Evolutionary conservation across 2,888 invertebrate genomes (phyloP), one percentile per base, ranked within the genome.

Genomic region (Julus scanicus): DNA sequence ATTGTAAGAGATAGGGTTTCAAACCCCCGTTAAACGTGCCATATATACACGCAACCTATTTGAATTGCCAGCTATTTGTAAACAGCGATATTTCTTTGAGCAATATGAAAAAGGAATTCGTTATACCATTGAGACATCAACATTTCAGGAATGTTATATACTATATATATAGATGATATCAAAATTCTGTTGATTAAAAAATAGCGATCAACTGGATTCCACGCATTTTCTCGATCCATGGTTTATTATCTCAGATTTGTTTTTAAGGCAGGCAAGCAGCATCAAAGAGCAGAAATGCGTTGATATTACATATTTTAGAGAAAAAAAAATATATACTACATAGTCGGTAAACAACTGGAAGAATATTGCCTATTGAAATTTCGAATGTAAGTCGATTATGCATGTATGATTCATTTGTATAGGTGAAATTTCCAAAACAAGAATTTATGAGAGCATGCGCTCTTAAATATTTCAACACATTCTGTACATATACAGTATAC

Each of bases 381-480:
- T 20, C 71, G 4, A 29, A 29, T 29, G 0, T 29, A 29, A 29
- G 15, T 29, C 29, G 29, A 29, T 29, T 63, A 63, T 63, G 20
- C 20, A 20, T 15, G 1, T 63, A 29, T 48, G 11, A 6, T 48
- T 1, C 48, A 48, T 48, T 11, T 13, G 11, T 53, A 4, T 20
- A 63, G 63, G 63, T 63, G 63, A 20, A 63, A 20, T 63, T 63
- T n/a, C 20, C n/a, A 63, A 63, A 63, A 63, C 63, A 63, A 63
- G 20, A 63, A 29, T 29, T 29, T 29, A 44, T 44, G 44, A 29
- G 29, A 29, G 17, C 17, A 63, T 63, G n/a, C 71, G 20, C 29
- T 71, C 71, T 6, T 71, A 63, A 63, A 63, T n/a, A 63, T 63
- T 63, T 17, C 4, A 63, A n/a, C n/a, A n/a, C 2, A 5, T 44